Percentiles rank a stretch among this genome's conserved stretches.
Evolutionary conservation across 2,888 invertebrate genomes (phyloP).

Genomic region (Andrena haemorrhoa): DNA sequence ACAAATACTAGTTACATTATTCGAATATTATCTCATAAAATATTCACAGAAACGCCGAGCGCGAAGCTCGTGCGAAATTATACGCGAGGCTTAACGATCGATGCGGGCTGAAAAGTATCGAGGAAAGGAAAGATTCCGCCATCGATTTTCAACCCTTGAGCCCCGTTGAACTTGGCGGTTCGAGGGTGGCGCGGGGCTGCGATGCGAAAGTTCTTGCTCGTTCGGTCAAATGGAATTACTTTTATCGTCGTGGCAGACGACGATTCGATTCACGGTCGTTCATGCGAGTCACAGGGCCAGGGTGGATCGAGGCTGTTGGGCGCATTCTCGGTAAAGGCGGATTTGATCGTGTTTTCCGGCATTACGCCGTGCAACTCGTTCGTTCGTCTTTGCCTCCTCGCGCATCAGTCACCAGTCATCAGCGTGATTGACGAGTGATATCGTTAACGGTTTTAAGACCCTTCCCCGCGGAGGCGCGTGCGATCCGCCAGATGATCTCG

Average conservation of each 20-base stretch:
- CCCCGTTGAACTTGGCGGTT: constrained; percentile 34
- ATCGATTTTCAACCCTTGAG: constrained; percentile 53
- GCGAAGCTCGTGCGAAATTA: too few relatives aligned
- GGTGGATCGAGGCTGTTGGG: constrained; percentile 51
- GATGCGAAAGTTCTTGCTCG: constrained; percentile 56
- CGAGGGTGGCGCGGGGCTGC: constrained; percentile 35
- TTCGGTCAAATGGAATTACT: constrained; percentile 69
- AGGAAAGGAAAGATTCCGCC: neutral
- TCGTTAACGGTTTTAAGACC: constrained; percentile 81
- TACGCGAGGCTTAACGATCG: neutral
- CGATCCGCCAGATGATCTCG: constrained; percentile 81
- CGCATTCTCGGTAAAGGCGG: constrained; percentile 74
- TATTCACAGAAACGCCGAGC: too few relatives aligned
- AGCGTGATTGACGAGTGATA: constrained; percentile 83
- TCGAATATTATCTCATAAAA: too few relatives aligned
- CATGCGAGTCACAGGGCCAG: constrained; percentile 74
- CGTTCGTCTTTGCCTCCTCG: constrained; percentile 52
- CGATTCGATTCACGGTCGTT: constrained; percentile 79
- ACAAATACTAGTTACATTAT: too few relatives aligned
- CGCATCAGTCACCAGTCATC: constrained; percentile 79
- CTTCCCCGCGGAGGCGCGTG: constrained; percentile 66
- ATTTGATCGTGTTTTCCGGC: constrained; percentile 73
- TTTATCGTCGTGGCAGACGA: constrained; percentile 68
- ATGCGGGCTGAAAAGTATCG: neutral
- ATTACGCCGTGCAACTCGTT: constrained; percentile 71